Evolutionary conservation across 2,888 invertebrate species (phyloP).

Genomic region (Eumerus sabulonum): DNA sequence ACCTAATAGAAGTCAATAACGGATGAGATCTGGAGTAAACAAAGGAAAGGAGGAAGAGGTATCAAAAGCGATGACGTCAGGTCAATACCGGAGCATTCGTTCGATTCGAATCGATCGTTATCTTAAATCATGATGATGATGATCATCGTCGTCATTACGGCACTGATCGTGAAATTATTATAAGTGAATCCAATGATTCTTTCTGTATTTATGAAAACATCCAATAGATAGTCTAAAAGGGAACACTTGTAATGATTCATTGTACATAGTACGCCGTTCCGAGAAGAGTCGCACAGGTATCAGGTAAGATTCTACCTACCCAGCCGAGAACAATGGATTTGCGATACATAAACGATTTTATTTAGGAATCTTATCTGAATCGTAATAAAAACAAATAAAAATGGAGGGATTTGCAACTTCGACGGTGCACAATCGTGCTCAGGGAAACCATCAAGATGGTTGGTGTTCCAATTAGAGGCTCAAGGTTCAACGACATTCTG

Average conservation of each 20-base stretch:
- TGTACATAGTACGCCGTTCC: constrained; percentile 38
- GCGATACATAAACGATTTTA: no score
- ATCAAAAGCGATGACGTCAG: constrained; percentile 53
- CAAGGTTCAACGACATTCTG: no score
- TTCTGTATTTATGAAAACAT: constrained; percentile 10
- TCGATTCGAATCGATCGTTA: constrained; percentile 46
- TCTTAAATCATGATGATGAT: constrained; percentile 46
- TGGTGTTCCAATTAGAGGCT: no score
- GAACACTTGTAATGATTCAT: constrained; percentile 58
- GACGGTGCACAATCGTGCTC: no score
- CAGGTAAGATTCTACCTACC: no score
- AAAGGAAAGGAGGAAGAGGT: constrained; percentile 22
- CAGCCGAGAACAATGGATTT: no score
- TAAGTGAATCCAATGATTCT: constrained; percentile 41
- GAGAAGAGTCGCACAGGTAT: constrained; percentile 27
- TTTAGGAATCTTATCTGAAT: no score
- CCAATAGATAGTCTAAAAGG: constrained; percentile 1
- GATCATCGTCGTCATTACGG: constrained; percentile 49
- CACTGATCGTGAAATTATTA: constrained; percentile 56
- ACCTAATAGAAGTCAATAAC: constrained; percentile 39
- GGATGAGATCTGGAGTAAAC: constrained; percentile 51
- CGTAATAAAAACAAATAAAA: no score
- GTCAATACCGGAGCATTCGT: constrained; percentile 8
- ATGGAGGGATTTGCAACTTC: no score
- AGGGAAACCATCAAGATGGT: no score